Conservation (phyloP, 2,888 invertebrate genomes). For the Drosophila ustulata region DNA sequence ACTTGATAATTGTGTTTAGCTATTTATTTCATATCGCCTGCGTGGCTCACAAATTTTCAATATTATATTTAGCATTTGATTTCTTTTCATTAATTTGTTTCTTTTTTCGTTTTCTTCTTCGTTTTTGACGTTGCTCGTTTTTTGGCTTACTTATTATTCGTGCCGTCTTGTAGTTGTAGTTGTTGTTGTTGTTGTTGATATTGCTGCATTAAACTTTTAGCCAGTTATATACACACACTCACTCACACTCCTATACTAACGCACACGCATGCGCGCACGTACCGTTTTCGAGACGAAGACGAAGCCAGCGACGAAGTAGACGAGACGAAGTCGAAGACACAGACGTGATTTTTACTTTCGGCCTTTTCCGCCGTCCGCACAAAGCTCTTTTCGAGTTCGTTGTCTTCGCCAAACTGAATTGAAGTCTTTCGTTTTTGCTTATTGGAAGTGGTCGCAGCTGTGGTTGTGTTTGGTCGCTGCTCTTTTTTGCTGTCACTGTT, state of each 20-base stretch:
- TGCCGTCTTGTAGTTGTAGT: constrained; percentile 36
- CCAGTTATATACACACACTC: constrained; percentile 43
- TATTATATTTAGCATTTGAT: constrained; percentile 65
- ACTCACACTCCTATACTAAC: constrained; percentile 25
- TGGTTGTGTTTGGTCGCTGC: constrained; percentile 36
- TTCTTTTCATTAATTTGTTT: constrained; percentile 63
- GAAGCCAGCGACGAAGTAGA: constrained; percentile 28
- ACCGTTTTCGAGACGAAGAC: constrained; percentile 62
- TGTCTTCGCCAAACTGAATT: constrained; percentile 85
- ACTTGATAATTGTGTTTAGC: constrained; percentile 12
- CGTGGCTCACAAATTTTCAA: constrained; percentile 67
- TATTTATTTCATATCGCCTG: constrained; percentile 45
- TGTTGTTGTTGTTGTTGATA: constrained; percentile 38
- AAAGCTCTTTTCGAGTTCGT: constrained; percentile 84
- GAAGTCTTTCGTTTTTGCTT: constrained; percentile 84
- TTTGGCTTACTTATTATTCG: constrained; percentile 50
- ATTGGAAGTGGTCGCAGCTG: constrained; percentile 66
- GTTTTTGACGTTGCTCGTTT: constrained; percentile 44
- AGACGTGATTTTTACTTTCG: constrained; percentile 54
- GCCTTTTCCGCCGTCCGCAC: constrained; percentile 63
- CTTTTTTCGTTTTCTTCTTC: constrained; percentile 15
- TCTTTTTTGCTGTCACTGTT: constrained; percentile 26
- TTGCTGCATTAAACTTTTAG: constrained; percentile 72
- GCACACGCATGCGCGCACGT: constrained; percentile 67
- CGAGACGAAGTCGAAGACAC: constrained; percentile 34